Percentiles rank a stretch among this genome's conserved stretches.
These are phyloP conservation scores for Norana najaformis DNA, from an alignment of 2,888 invertebrate species.

Conservation along the genomic window DNA sequence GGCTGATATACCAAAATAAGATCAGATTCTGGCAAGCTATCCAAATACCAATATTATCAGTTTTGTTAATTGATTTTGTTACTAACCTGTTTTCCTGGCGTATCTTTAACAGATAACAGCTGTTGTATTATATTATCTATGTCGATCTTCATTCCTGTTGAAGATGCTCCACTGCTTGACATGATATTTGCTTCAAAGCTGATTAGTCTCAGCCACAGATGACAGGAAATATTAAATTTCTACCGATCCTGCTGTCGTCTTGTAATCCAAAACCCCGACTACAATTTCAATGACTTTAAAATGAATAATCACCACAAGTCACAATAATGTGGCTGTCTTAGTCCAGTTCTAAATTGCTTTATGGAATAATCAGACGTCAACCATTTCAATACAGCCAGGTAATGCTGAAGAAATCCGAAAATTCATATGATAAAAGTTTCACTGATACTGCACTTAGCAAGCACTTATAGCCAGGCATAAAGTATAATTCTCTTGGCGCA, in stretches of 20 bases:
- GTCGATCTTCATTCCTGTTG: slow-evolving; percentile 45
- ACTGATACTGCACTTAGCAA: not conserved
- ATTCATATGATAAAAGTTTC: not conserved
- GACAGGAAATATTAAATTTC: not conserved
- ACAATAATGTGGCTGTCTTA: not conserved
- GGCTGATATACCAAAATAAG: not conserved
- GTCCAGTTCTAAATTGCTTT: not conserved
- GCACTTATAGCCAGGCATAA: not conserved
- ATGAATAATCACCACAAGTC: not conserved
- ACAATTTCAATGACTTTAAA: not conserved
- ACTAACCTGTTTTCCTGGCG: slow-evolving; percentile 58
- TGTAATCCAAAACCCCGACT: not conserved
- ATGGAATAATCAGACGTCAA: not conserved
- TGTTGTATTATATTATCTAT: slow-evolving; percentile 57
- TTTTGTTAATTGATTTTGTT: not conserved
- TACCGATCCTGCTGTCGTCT: not conserved
- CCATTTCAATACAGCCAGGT: not conserved
- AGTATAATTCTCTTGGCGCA: not conserved
- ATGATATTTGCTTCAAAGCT: slow-evolving; percentile 14
- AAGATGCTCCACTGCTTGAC: slow-evolving; percentile 9
- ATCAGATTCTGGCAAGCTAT: not conserved
- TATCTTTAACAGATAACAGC: slow-evolving; percentile 53
- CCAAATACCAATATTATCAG: not conserved
- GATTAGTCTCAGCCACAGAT: slow-evolving; percentile 19
- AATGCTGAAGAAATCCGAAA: not conserved